Base-by-base conservation (phyloP, 1,140 invertebrate genomes). In the Caenorhabditis inopinata region DNA sequence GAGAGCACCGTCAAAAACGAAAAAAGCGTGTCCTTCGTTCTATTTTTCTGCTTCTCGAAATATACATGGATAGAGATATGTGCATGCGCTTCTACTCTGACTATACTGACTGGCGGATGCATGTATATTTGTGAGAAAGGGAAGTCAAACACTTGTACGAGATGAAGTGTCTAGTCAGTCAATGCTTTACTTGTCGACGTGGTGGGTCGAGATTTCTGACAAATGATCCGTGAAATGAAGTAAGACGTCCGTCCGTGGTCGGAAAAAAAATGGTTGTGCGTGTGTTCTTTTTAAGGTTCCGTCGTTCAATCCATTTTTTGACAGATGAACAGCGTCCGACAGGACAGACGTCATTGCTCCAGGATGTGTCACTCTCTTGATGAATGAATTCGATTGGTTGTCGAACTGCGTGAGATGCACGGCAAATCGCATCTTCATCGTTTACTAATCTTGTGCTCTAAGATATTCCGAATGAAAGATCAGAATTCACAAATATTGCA, bases 221-320 rank as follows among this genome's bases (percentile, higher is more conserved):
- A 68, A 68, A 68, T 68, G 58, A 68, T 68, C 32, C 58, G 58
- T 68, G 58, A 68, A 68, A 68, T 68, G 58, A 68, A 38, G 38
- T 32, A 68, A 38, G 58, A 38, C 38, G 58, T 23, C 27, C 11
- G 11, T n/a, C n/a, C n/a, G n/a, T n/a, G n/a, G n/a, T n/a, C n/a
- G 27, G 35, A 32, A 68, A 25, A 68, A 68, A 27, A 38, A 38
- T 16, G 7, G 38, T 68, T 68, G 12, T 29, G 12, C n/a, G n/a
- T 32, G 58, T 68, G 58, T 68, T 68, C 58, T 68, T 68, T 38
- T 68, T 68, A 38, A 25, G 58, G 58, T 42, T 68, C 25, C 18
- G 14, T 58, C 14, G 18, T 21, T 58, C 16, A 32, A 9, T 58
- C 58, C 38, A n/a, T 68, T 38, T 32, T 38, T 32, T 68, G 58